These are phyloP conservation scores for Oreochromis tanganicae DNA, from an alignment of 2,113 vertebrate genomes.

Conservation along the genomic window DNA sequence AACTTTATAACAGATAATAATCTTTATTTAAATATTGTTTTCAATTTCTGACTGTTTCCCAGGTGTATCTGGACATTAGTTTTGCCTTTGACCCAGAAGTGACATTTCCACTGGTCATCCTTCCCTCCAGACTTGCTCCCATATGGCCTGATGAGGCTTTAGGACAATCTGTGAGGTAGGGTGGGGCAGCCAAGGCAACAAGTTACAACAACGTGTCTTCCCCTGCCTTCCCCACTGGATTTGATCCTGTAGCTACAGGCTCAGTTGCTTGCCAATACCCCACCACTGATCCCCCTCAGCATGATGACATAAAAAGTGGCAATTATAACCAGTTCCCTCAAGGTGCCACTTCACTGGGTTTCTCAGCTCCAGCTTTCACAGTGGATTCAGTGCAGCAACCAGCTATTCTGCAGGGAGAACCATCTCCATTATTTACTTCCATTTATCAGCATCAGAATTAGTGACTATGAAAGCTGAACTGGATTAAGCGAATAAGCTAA, in stretches of 20 bases:
- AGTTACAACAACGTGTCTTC: not conserved
- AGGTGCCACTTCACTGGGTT: not conserved
- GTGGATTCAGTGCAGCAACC: not conserved
- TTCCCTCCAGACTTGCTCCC: not conserved
- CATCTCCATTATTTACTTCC: not conserved
- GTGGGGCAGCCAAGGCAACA: not conserved
- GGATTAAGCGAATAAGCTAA: not conserved
- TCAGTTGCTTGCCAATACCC: not conserved
- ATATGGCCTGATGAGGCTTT: not conserved
- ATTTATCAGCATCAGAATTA: not conserved
- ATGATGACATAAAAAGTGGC: not conserved
- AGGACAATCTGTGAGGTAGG: not conserved
- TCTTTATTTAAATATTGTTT: not conserved
- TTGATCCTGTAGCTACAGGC: not conserved
- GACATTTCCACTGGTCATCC: slow-evolving; percentile 45
- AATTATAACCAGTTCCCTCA: not conserved
- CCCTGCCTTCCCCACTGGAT: not conserved
- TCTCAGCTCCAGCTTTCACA: not conserved
- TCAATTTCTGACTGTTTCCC: not conserved
- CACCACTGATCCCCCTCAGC: fast-evolving
- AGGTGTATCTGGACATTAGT: slow-evolving; percentile 53
- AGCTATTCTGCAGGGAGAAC: not conserved
- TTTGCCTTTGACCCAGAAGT: slow-evolving; percentile 54
- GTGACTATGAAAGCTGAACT: not conserved
- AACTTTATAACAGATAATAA: not conserved